Evolutionary conservation across 2,797 vertebrate species (phyloP).

Genomic region (Apogon hyalosoma): DNA sequence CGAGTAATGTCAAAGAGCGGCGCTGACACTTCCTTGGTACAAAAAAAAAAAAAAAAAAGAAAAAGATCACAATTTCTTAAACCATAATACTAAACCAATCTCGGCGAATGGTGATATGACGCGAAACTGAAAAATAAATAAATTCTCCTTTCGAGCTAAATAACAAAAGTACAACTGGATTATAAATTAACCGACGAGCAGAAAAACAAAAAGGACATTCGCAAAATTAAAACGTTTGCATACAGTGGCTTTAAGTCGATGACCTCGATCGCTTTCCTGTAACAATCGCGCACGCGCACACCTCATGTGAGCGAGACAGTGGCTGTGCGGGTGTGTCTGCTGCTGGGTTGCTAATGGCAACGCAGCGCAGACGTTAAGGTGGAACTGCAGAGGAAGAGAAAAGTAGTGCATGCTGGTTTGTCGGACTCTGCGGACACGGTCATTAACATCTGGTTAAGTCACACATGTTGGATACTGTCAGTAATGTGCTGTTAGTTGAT

Average conservation of each 20-base stretch:
- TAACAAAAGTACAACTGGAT: conserved; percentile 81
- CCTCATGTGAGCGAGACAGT: conserved; percentile 9
- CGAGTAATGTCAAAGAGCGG: conserved; percentile 63
- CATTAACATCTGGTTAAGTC: conserved; percentile 45
- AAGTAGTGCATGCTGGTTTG: conserved; percentile 77
- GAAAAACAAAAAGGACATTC: conserved; percentile 72
- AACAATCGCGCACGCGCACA: conserved; percentile 34
- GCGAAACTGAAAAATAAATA: conserved; percentile 84
- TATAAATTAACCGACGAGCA: conserved; percentile 84
- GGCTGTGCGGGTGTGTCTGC: conserved; percentile 30
- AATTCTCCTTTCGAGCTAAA: conserved; percentile 78
- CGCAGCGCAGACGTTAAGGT: conserved; percentile 37
- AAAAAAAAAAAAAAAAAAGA: conserved; percentile 39
- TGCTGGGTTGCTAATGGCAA: conserved; percentile 52
- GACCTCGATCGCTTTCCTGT: conserved; percentile 74
- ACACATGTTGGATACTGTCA: conserved; percentile 54
- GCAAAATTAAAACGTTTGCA: conserved; percentile 80
- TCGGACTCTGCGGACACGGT: conserved; percentile 33
- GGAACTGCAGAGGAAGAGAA: conserved; percentile 69
- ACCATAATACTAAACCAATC: conserved; percentile 80
- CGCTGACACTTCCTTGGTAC: conserved; percentile 61
- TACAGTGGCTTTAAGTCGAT: conserved; percentile 78
- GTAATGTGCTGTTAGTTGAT: conserved; percentile 69
- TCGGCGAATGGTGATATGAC: conserved; percentile 71
- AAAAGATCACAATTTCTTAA: conserved; percentile 49